Evolutionary conservation across 2,113 vertebrate species (phyloP), one percentile per base, ranked within the genome.

Genomic region (Dipodomys merriami): DNA sequence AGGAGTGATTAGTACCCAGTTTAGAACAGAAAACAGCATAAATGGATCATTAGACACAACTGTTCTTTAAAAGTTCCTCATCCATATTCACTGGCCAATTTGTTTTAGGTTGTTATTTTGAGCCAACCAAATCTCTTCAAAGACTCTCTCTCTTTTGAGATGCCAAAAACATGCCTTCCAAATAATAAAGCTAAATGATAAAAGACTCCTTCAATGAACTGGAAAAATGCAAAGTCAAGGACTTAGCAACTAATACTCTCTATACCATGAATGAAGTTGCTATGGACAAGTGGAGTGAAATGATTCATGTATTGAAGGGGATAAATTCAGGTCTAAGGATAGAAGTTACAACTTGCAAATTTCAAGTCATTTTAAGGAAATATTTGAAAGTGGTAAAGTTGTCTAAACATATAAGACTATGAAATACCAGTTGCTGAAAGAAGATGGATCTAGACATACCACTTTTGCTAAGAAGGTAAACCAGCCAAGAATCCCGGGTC

Each of bases 11-110:
- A 77, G 62, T 33, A 69, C 27, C 76, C 10, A 82, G 64, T 18
- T 29, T 11, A 71, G 77, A 86, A 72, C 30, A 77, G 53, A 82
- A 93, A 86, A 77, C 62, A 82, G n/a, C 69, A 64, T 62, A 82
- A 82, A 64, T 44, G 67, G 86, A 83, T 46, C 33, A 57, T 39
- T 77, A 83, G 69, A 33, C 49, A 25, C 29, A 39, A 35, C 62
- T 44, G 25, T 73, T 71, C 29, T 81, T 81, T 90, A 86, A 65
- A 86, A 90, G 49, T 71, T 86, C 22, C 25, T 90, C n/a, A 78
- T 27, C 71, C 84, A 7, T 62, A 15, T 33, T 85, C 30, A 85
- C 27, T 57, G 30, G 60, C 44, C 29, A 39, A 46, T 80, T 89
- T 69, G 68, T 85, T 89, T 77, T 77, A 90, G 22, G 23, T 33